These are phyloP conservation scores for Pachyrhynchus sulphureomaculatus DNA, from an alignment of 1,140 invertebrate species.

Conservation along the genomic window DNA sequence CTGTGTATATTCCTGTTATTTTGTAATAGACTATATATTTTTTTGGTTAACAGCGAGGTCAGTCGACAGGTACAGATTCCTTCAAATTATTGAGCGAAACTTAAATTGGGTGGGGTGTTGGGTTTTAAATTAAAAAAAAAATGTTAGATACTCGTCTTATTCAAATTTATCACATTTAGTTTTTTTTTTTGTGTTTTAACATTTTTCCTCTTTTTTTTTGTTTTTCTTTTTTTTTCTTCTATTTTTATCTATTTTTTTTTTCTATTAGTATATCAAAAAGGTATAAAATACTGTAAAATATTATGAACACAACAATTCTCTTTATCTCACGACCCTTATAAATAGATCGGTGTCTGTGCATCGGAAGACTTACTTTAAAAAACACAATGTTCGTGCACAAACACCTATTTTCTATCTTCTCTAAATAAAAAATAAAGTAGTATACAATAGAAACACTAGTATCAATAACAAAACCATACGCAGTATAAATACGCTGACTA, in stretches of 20 bases:
- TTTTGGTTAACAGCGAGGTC: slow-evolving; percentile 47
- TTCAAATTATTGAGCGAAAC: slow-evolving; percentile 21
- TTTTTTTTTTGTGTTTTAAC: slow-evolving; percentile 23
- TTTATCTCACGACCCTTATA: slow-evolving; percentile 48
- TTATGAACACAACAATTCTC: slow-evolving; percentile 54
- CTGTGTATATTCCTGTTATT: slow-evolving; percentile 30
- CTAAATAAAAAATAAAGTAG: slow-evolving; percentile 21
- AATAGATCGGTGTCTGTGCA: slow-evolving; percentile 23
- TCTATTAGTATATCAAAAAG: slow-evolving; percentile 50
- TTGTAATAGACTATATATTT: slow-evolving; percentile 8
- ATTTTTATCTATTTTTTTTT: slow-evolving; percentile 36
- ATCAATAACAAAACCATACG: slow-evolving; percentile 23
- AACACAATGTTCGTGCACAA: slow-evolving; percentile 23
- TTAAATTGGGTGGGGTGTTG: background rate
- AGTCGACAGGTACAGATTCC: slow-evolving; percentile 42
- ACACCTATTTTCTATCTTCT: slow-evolving; percentile 3
- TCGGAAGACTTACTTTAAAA: slow-evolving; percentile 41
- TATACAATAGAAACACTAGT: slow-evolving; percentile 30
- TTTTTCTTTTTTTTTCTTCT: slow-evolving; percentile 41
- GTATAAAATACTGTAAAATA: slow-evolving; percentile 54
- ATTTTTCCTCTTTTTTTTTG: slow-evolving; percentile 38
- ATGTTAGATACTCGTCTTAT: slow-evolving; percentile 28
- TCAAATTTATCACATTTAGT: slow-evolving; percentile 31
- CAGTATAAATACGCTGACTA: slow-evolving; percentile 6
- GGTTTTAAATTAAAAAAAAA: slow-evolving; percentile 2